Evolutionary conservation across 1,140 invertebrate genomes (phyloP).

Genomic region (Aethina tumida): DNA sequence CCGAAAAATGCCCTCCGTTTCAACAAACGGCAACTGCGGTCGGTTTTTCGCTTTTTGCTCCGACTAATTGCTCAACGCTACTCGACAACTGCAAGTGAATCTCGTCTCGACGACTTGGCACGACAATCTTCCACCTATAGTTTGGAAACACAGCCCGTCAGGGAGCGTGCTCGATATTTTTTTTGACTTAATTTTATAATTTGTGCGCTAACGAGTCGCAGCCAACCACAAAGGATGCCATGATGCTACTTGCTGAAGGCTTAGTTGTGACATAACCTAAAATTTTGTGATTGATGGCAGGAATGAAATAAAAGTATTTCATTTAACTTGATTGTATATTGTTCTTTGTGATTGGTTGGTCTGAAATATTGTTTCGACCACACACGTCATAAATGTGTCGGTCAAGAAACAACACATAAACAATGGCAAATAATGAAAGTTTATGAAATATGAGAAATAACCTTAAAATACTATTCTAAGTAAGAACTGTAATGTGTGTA

Average conservation of each 20-base stretch:
- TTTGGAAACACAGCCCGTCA: conserved; percentile 39
- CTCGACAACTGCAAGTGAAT: background rate
- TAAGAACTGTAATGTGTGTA: conserved; percentile 1
- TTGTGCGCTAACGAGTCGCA: conserved; percentile 23
- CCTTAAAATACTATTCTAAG: conserved; percentile 3
- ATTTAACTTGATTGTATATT: background rate
- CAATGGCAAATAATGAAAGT: conserved; percentile 20
- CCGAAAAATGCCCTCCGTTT: conserved; percentile 11
- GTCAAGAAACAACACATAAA: conserved; percentile 26
- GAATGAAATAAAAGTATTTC: background rate
- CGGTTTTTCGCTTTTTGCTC: background rate
- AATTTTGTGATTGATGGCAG: conserved; percentile 4
- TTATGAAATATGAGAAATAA: conserved; percentile 11
- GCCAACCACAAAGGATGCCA: conserved; percentile 19
- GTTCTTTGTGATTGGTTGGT: conserved; percentile 17
- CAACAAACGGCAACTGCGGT: background rate
- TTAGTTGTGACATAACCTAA: background rate
- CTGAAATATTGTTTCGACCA: conserved; percentile 26
- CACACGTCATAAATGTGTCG: conserved; percentile 27
- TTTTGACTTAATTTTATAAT: conserved; percentile 2
- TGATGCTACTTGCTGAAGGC: conserved; percentile 5
- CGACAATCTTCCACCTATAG: conserved; percentile 37
- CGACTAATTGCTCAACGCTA: background rate
- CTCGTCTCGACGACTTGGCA: conserved; percentile 18
- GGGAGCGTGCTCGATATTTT: conserved; percentile 20